phyloP scores from a whole-genome alignment of 2,888 invertebrate genomes.

The Tiliacea citrago region DNA sequence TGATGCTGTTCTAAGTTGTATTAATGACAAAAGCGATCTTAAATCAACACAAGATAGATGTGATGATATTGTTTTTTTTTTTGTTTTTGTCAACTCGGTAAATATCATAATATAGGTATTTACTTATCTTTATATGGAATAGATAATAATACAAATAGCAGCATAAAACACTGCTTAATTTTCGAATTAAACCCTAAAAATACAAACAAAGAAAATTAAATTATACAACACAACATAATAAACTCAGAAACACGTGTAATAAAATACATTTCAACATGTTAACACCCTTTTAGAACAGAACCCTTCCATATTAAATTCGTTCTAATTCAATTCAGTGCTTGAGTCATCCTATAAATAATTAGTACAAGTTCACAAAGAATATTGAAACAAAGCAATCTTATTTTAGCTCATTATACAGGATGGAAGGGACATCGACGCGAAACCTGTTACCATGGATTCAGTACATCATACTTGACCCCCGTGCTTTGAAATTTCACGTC shows the following conservation, averaged over 20 bases:
- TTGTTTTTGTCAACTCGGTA: background rate
- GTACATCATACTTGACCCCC: too few species aligned
- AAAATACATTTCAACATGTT: constrained; percentile 23
- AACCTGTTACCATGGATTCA: too few species aligned
- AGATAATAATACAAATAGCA: background rate
- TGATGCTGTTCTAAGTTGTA: too few species aligned
- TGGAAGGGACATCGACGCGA: too few species aligned
- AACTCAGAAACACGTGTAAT: constrained; percentile 25
- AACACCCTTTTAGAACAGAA: constrained; percentile 30
- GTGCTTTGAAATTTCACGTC: too few species aligned
- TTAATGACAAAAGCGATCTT: background rate
- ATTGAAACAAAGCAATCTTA: constrained; percentile 25
- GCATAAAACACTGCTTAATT: background rate
- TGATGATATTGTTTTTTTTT: background rate
- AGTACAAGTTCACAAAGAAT: constrained; percentile 28
- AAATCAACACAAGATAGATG: background rate
- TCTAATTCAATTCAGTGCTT: constrained; percentile 32
- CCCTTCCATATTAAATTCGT: constrained; percentile 26
- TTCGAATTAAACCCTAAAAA: background rate
- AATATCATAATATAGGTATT: background rate
- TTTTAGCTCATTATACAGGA: too few species aligned
- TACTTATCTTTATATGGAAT: background rate
- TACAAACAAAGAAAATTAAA: constrained; percentile 24
- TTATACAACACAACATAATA: constrained; percentile 27
- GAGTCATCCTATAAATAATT: constrained; percentile 39